Percentiles rank a stretch among this genome's conserved stretches.
Evolutionary conservation across 2,797 vertebrate species (phyloP).

Genomic region (Tinamus major): DNA sequence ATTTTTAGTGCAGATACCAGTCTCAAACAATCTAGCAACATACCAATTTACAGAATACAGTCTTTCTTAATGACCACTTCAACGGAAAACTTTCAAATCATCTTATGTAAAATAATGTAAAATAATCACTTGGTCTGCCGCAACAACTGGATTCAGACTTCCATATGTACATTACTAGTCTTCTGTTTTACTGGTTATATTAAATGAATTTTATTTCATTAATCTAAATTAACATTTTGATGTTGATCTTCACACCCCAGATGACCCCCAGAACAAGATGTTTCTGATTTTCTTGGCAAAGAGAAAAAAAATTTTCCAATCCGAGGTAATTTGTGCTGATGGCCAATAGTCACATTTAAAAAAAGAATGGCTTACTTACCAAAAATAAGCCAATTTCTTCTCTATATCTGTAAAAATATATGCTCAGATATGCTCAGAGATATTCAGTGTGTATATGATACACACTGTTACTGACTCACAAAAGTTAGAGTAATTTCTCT

Average conservation of each 20-base stretch:
- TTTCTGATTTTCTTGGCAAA: conserved; percentile 61
- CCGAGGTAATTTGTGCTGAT: conserved; percentile 62
- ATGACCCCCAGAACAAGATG: conserved; percentile 57
- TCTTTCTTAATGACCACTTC: neutral
- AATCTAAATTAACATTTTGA: conserved; percentile 44
- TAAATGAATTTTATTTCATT: conserved; percentile 58
- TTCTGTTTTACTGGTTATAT: conserved; percentile 39
- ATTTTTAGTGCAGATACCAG: neutral
- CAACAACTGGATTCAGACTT: conserved; percentile 25
- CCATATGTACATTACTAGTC: neutral
- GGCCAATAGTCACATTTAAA: conserved; percentile 60
- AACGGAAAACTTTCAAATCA: conserved; percentile 23
- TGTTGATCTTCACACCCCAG: conserved; percentile 16
- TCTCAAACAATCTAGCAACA: neutral
- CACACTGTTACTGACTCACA: conserved; percentile 25
- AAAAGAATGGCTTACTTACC: conserved; percentile 57
- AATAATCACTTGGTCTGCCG: conserved; percentile 18
- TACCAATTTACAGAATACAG: neutral
- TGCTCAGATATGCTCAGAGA: conserved; percentile 58
- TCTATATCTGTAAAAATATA: conserved; percentile 62
- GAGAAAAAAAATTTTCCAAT: conserved; percentile 56
- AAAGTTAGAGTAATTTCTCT: conserved; percentile 63
- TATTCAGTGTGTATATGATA: conserved; percentile 38
- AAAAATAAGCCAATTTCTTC: conserved; percentile 71
- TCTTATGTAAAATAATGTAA: neutral